Base-by-base conservation (phyloP, 1,140 invertebrate species). In the Acyrthosiphon pisum region DNA sequence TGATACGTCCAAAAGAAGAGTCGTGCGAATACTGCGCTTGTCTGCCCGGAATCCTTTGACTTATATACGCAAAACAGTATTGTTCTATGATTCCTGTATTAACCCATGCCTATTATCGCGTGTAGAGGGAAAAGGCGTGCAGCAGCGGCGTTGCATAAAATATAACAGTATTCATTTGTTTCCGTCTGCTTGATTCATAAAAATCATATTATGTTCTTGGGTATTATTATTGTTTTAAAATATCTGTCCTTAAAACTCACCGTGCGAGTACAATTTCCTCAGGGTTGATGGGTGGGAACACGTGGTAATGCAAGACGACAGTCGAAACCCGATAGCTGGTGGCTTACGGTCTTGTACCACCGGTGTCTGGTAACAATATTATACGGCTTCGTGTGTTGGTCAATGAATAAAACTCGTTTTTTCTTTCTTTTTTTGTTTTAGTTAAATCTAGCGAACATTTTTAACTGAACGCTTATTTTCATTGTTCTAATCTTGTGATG, bases 321-420 rank as follows among this genome's bases (percentile, higher is more conserved):
- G n/a, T 84, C 81, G 91, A 93, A 93, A 93, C 48, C 35, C 35
- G 91, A 93, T 93, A 93, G 48, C 48, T 84, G 81, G 91, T 93
- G 91, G 91, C 91, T 93, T 93, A 93, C 81, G 23, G 76, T 86
- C 35, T 83, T 26, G 11, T 53, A 86, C 91, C 48, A 53, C 76
- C 76, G 91, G 91, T 93, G 91, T 93, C 91, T 93, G 91, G 91
- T 93, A 93, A 93, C 91, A 93, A 56, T 84, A 86, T 93, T 93
- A 53, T 93, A 93, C 86, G 91, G 91, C 37, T 93, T 93, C 91
- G 35, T 84, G 48, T 93, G 76, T 93, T 93, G 81, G 91, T 93
- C n/a, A 84, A 93, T 86, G 91, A 93, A 93, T 84, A 93, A 92
- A 93, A 93, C 89, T 41, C n/a, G 89, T 90, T 90, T 90, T 50